Base-by-base conservation (phyloP, 2,888 invertebrate species). In the Ypsolopha scabrella region DNA sequence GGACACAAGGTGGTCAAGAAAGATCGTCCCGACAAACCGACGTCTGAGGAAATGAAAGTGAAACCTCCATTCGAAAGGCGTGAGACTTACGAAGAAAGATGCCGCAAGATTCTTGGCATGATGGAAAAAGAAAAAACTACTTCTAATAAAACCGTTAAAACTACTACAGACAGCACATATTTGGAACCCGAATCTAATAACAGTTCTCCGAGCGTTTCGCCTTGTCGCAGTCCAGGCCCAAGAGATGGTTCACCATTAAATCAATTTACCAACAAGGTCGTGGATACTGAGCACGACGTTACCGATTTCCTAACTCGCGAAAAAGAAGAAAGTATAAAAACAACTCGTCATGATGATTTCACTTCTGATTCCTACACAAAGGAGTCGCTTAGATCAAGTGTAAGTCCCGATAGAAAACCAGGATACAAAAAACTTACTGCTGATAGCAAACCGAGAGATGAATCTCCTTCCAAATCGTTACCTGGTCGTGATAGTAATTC, bases 71-170 rank as follows among this genome's bases (percentile, higher is more conserved):
- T 89, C 38, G 89, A 88, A 57, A 83, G 92, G 60, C 89, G 91
- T 39, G 92, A 93, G 71, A 92, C 92, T 1, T 93, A 92, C 57
- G 92, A 92, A 69, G 92, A 92, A 68, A 82, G 92, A 37, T 92
- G 92, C 58, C 87, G 90, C 39, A 89, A 91, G 63, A 92, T 92
- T 60, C 79, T 92, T 41, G 92, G 92, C 3, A 90, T 92, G 80
- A 72, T 83, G 48, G 81, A 86, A 52, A 73, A 75, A 52, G 75
- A 74, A 37, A 74, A 66, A 33, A 35, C 45, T 11, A 11, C 34
- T n/a, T 34, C 45, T 8, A 11, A 3, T n/a, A 46, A 35, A 35
- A 34, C 35, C 43, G 13, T 43, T 8, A 13, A 6, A 8, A 8
- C 43, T 6, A 43, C 11, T 13, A 24, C 24, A 24, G 24, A 24